Conservation (phyloP, 2,113 vertebrate species). For the Hypomesus transpacificus region DNA sequence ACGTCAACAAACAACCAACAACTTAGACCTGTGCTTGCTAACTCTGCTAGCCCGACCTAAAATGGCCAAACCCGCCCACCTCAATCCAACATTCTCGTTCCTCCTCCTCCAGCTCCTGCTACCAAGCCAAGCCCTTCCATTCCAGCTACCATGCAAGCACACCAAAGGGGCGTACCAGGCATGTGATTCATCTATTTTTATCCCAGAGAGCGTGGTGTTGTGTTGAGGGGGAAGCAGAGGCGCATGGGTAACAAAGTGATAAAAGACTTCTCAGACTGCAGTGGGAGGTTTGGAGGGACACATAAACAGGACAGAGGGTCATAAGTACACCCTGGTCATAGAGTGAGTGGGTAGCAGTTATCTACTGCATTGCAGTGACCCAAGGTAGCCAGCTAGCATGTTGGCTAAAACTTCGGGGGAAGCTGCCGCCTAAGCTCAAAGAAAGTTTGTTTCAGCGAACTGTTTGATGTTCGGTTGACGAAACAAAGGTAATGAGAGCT, state of each 20-base stretch:
- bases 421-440: background rate
- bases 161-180: background rate
- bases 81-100: background rate
- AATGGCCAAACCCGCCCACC: background rate
- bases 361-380: background rate
- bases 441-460: background rate
- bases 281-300: background rate
- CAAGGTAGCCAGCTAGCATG: background rate
- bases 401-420: background rate
- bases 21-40: no score
- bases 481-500: background rate
- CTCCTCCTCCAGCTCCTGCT: background rate
- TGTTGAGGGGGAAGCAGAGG: background rate
- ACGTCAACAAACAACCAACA: background rate
- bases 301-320: constrained; percentile 3
- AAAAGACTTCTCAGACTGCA: background rate
- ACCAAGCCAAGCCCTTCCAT: background rate
- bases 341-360: background rate
- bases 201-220: constrained; percentile 1
- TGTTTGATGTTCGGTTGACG: background rate
- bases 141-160: constrained; percentile 1
- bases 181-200: background rate
- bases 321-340: background rate
- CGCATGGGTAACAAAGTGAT: background rate
- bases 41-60: background rate